Evolutionary conservation across 2,113 vertebrate genomes (phyloP).

Genomic region (Zapus hudsonius): DNA sequence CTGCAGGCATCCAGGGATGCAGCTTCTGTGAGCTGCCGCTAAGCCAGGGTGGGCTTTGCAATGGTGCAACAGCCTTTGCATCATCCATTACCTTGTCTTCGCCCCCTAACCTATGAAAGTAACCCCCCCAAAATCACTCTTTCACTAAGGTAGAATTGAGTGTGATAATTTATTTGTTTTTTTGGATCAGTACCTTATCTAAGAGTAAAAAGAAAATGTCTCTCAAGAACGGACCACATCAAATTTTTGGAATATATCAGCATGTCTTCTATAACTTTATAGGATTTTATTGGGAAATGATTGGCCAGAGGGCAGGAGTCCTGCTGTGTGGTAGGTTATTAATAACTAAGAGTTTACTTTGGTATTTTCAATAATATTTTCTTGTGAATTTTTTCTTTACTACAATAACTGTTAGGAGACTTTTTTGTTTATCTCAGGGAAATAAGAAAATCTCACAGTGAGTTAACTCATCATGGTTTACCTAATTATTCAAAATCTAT

Average conservation of each 20-base stretch:
- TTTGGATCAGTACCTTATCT: no score
- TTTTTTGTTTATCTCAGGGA: neutral
- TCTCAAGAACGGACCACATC: no score
- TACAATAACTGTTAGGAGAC: neutral
- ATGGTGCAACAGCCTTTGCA: no score
- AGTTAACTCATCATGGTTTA: neutral
- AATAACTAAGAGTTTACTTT: neutral
- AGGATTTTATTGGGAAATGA: neutral
- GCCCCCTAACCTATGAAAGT: no score
- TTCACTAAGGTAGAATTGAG: no score
- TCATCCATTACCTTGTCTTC: no score
- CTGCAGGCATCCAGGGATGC: no score
- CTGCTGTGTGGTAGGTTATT: neutral
- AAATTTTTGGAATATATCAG: neutral
- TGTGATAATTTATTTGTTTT: no score
- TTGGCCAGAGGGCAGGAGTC: neutral
- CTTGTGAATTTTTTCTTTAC: neutral
- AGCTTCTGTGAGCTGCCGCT: no score
- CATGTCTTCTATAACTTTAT: neutral
- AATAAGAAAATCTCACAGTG: neutral
- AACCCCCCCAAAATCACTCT: no score
- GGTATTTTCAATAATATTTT: constrained; percentile 26
- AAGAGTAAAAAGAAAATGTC: no score
- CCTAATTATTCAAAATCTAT: neutral
- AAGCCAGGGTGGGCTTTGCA: no score